Conservation (phyloP, 2,797 vertebrate genomes). For the Intellagama lesueurii region DNA sequence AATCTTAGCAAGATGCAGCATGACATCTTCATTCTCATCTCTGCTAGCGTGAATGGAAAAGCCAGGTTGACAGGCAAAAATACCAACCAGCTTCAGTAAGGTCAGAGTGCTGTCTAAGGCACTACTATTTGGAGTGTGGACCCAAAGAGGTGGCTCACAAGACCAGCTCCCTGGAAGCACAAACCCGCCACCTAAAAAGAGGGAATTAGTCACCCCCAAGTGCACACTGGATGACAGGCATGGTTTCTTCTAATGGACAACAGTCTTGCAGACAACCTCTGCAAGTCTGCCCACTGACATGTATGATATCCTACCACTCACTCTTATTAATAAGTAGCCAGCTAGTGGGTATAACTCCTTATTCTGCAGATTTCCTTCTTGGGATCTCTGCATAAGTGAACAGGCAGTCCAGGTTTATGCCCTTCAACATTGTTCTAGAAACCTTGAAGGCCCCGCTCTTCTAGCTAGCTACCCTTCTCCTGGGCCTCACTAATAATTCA, state of each 20-base stretch:
- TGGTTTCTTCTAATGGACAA: not conserved
- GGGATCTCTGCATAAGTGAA: not conserved
- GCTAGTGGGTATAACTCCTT: not conserved
- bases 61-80: not conserved
- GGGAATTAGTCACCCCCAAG: not conserved
- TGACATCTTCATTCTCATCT: not conserved
- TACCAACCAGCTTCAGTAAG: not conserved
- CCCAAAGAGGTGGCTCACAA: not conserved
- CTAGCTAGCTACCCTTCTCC: not conserved
- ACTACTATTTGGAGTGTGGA: not conserved
- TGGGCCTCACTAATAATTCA: slow-evolving; percentile 4
- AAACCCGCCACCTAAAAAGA: not conserved
- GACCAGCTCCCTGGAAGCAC: not conserved
- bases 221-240: not conserved
- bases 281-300: not conserved
- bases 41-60: not conserved
- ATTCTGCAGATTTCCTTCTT: slow-evolving; percentile 4
- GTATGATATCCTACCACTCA: not conserved
- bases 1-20: not conserved
- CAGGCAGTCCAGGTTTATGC: not conserved
- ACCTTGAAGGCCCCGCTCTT: no score
- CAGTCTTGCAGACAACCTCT: not conserved
- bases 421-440: not conserved
- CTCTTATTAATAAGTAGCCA: slow-evolving; percentile 17
- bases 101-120: not conserved